Base-by-base conservation (phyloP, 2,888 invertebrate species). In the Digitonthophagus gazella region DNA sequence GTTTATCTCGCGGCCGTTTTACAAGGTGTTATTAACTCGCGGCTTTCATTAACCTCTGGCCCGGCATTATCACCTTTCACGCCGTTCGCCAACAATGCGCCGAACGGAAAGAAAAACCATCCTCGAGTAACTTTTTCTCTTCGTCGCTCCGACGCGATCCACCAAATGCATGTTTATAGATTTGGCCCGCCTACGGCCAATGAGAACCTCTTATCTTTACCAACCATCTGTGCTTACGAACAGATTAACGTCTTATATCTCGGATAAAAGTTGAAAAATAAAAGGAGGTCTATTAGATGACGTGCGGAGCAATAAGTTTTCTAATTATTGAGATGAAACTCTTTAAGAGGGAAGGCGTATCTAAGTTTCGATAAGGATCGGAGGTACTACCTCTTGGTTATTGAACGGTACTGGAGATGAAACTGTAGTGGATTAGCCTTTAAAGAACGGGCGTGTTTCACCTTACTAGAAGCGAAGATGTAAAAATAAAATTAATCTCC, bases 21-120 rank as follows among this genome's bases (percentile, higher is more conserved):
- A 61, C 20, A 61, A 61, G 61, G 61, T 61, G 74, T 73, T 73
- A 74, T 75, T 75, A 76, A 75, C 76, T 74, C 76, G 77, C 75
- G 75, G 75, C 75, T 78, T 78, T 77, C 77, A 77, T 78, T 78
- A 78, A 78, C 78, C 78, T 77, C 72, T 75, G 77, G 73, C 75
- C 77, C 71, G 74, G 72, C 76, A 76, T 77, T 78, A 78, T 78
- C 77, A 77, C 77, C 76, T 76, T 56, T 57, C 57, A 61, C 57
- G 57, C 16, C 57, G 22, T 54, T 15, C 65, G n/a, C 55, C 44
- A 65, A 56, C 44, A 56, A 55, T 55, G 56, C 19, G 65, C 56
- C 55, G 16, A 18, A 16, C 55, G 14, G 16, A 56, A 57, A 16
- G 19, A 19, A 44, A 58, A 22, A 61, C 15, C 28, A 56, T 28